Conservation (phyloP, 2,113 vertebrate genomes). For the Lipophrys pholis region DNA sequence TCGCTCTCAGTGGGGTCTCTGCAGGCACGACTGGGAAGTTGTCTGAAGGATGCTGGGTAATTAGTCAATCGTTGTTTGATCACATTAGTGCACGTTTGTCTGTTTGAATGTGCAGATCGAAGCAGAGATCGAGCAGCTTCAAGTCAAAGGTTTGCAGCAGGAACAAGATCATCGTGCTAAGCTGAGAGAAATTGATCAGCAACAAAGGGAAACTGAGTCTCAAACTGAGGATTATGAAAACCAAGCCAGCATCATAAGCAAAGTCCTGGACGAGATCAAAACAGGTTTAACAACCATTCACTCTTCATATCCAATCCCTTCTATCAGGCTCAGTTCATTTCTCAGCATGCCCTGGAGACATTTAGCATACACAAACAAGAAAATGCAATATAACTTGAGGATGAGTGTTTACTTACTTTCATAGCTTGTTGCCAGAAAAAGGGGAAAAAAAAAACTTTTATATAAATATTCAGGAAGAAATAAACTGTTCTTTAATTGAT, state of each 20-base stretch:
- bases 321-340: neutral
- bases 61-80: neutral
- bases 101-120: constrained; percentile 71
- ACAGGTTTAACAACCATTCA: constrained; percentile 56
- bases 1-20: no score
- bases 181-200: constrained; percentile 64
- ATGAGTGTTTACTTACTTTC: no score
- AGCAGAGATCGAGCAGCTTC: constrained; percentile 76
- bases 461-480: no score
- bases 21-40: neutral
- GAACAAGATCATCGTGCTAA: constrained; percentile 57
- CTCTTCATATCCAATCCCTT: neutral
- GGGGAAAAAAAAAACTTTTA: no score
- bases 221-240: constrained; percentile 69
- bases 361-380: neutral
- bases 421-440: no score
- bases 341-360: no score
- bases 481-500: no score
- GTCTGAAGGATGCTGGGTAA: neutral
- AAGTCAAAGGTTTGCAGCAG: constrained; percentile 50
- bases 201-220: constrained; percentile 54
- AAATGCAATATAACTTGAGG: no score
- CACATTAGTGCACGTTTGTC: neutral
- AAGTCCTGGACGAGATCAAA: constrained; percentile 81
- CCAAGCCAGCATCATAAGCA: constrained; percentile 54